Base-by-base conservation (phyloP, 2,797 vertebrate species). In the Salarias fasciatus region DNA sequence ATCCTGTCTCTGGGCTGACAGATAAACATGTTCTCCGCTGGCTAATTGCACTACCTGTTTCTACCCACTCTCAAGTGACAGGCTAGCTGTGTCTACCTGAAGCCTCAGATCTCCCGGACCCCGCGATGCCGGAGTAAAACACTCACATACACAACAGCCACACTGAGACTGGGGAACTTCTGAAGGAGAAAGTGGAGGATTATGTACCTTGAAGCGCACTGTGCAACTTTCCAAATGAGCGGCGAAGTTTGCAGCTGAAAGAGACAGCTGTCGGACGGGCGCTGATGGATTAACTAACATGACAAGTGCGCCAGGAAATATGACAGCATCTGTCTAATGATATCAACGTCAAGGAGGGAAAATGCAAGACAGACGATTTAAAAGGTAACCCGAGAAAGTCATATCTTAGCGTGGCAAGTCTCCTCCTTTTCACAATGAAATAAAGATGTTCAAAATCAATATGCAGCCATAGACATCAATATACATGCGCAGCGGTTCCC, bases 1-100 rank as follows among this genome's bases (percentile, higher is more conserved):
- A 62, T 86, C 66, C 85, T 70, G 79, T 79, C 71, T 74, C 66
- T 43, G 66, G 52, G 71, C 81, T 88, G 86, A 79, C 82, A 84
- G 82, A 91, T 89, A 88, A 91, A 89, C 82, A 91, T 75, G 69
- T 86, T 80, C 64, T 77, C 47, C 44, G 48, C 54, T 47, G 77
- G 85, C 73, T 89, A 92, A 92, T 88, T 87, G 89, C 81, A 59
- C 75, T 83, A 89, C 83, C 86, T 89, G 85, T 86, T 87, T 76
- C 82, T 45, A 7, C 54, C 78, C 79, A 53, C 49, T 86, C 75
- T 80, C 59, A 47, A 58, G 55, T 88, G 87, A 87, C 88, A 87
- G 52, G 73, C 70, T 72, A 70, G 79, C 67, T 43, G 40, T 72
- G 72, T 79, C 75, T 68, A 58, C 5, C 53, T 67, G 74, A 80